Base-by-base conservation (phyloP, 2,888 invertebrate species). In the Encarsia formosa region DNA sequence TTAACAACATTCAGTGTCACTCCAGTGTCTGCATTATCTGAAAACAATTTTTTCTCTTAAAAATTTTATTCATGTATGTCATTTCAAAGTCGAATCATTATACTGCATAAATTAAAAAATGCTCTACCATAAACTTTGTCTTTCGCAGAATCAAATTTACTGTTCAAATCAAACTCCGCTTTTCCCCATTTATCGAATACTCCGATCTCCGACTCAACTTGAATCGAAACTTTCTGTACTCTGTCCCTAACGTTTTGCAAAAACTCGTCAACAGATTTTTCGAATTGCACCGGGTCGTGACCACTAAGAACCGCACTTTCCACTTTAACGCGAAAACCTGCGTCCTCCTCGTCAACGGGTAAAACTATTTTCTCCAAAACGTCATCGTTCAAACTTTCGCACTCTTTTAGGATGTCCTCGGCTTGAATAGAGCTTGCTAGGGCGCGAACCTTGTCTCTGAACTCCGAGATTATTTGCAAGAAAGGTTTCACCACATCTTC, bases 21-120 rank as follows among this genome's bases (percentile, higher is more conserved):
- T 62, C 91, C 85, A 0, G 98, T 99, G 76, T 99, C 96, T 49
- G 99, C 82, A 71, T 95, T 97, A 76, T n/a, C n/a, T n/a, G n/a
- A n/a, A n/a, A n/a, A n/a, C n/a, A n/a, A n/a, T n/a, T n/a, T n/a
- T n/a, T n/a, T n/a, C n/a, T n/a, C n/a, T n/a, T n/a, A n/a, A n/a
- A n/a, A n/a, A n/a, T n/a, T n/a, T n/a, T n/a, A n/a, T n/a, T n/a
- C n/a, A n/a, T n/a, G n/a, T n/a, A n/a, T n/a, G n/a, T n/a, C n/a
- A n/a, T n/a, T n/a, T n/a, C n/a, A n/a, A n/a, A n/a, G n/a, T n/a
- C n/a, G n/a, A n/a, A n/a, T n/a, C n/a, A n/a, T n/a, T n/a, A n/a
- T n/a, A n/a, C n/a, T n/a, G n/a, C n/a, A n/a, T n/a, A n/a, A n/a
- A n/a, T n/a, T n/a, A n/a, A n/a, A n/a, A n/a, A n/a, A n/a, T n/a